A percentile compares a stretch with the other conserved stretches of the same genome.
Evolutionary conservation across 2,888 invertebrate species (phyloP).

Genomic region (Oligia strigilis): DNA sequence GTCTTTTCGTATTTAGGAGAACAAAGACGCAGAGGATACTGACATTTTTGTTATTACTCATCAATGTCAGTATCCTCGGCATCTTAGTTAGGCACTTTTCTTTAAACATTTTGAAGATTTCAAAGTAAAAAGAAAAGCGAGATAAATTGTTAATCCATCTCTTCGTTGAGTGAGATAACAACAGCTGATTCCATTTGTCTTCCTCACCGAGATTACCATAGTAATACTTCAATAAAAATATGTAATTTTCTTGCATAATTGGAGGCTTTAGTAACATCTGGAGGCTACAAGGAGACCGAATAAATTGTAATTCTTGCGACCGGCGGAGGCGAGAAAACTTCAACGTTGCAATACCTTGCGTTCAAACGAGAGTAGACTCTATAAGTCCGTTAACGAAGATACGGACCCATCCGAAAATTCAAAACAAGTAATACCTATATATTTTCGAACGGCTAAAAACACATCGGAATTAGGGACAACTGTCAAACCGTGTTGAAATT

Average conservation of each 20-base stretch:
- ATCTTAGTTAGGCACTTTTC: not conserved
- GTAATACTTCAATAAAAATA: slow-evolving; percentile 43
- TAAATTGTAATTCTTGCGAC: slow-evolving; percentile 53
- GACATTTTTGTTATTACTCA: not conserved
- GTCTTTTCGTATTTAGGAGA: not conserved
- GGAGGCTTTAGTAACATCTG: slow-evolving; percentile 51
- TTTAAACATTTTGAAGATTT: slow-evolving; percentile 7
- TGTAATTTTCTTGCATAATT: slow-evolving; percentile 50
- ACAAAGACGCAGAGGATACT: not conserved
- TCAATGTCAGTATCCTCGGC: not conserved
- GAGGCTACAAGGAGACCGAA: slow-evolving; percentile 24
- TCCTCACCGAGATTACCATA: slow-evolving; percentile 34
- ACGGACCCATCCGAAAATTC: not conserved
- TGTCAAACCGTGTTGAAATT: not conserved
- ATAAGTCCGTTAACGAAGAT: not conserved
- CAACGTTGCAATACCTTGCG: not conserved
- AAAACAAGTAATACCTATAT: too few relatives aligned
- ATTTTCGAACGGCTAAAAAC: not conserved
- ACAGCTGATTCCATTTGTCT: slow-evolving; percentile 45
- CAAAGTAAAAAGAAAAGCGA: slow-evolving; percentile 15
- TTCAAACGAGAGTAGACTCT: not conserved
- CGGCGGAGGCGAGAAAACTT: slow-evolving; percentile 1
- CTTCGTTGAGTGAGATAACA: slow-evolving; percentile 15
- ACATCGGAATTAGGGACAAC: not conserved
- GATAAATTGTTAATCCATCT: slow-evolving; percentile 27